phyloP scores from a whole-genome alignment of 1,140 invertebrate genomes.

The Arctopsyche grandis region DNA sequence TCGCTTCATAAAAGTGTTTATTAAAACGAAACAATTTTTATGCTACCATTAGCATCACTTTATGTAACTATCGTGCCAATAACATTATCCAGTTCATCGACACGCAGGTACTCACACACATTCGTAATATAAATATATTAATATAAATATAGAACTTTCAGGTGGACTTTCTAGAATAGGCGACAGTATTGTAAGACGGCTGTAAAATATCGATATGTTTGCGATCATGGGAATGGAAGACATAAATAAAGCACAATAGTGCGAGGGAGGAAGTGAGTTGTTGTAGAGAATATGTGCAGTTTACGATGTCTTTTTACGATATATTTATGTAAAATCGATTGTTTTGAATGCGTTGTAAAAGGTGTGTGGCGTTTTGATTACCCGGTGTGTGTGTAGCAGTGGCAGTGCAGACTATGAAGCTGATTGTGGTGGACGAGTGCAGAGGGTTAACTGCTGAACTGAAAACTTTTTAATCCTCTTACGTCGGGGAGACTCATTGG shows the following conservation, averaged over 20 bases:
- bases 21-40: constrained; percentile 38
- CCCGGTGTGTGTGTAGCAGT: not conserved
- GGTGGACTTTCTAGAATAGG: not conserved
- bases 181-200: not conserved
- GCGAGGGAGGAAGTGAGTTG: not conserved
- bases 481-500: constrained; percentile 37
- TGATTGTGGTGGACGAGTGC: not conserved
- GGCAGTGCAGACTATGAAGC: not conserved
- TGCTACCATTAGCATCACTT: constrained; percentile 29
- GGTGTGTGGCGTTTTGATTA: not conserved
- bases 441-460: constrained; percentile 35
- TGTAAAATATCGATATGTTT: not conserved
- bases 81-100: constrained; percentile 19
- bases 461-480: constrained; percentile 51
- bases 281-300: not conserved
- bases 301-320: constrained; percentile 7
- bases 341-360: not conserved
- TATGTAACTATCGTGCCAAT: constrained; percentile 32
- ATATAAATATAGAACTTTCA: not conserved
- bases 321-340: constrained; percentile 1
- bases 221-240: not conserved
- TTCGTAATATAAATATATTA: not conserved
- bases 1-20: constrained; percentile 38
- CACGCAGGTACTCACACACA: no score
- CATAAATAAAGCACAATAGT: not conserved